A percentile compares a stretch with the other conserved stretches of the same genome.
Evolutionary conservation across 2,797 vertebrate genomes (phyloP).

Genomic region (Neostethus bicornis): DNA sequence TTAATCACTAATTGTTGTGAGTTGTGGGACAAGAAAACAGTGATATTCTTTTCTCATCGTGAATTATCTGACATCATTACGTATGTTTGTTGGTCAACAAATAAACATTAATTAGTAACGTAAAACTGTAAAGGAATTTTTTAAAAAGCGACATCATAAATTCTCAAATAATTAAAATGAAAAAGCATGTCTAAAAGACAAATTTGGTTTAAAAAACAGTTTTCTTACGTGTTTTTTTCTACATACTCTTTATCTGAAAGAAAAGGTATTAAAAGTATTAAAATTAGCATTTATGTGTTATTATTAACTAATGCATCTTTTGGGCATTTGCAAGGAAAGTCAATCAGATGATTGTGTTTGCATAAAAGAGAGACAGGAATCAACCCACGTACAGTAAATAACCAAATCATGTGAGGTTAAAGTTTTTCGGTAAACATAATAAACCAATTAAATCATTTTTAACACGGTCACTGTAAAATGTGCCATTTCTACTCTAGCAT

Average conservation of each 20-base stretch:
- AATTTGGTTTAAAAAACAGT: no score
- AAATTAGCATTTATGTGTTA: background rate
- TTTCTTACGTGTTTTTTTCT: no score
- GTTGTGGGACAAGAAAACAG: constrained; percentile 42
- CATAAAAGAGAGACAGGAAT: background rate
- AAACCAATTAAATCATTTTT: background rate
- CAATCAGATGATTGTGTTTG: background rate
- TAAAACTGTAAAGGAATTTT: constrained; percentile 16
- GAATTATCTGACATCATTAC: constrained; percentile 43
- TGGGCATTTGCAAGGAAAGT: background rate
- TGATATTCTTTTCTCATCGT: constrained; percentile 46
- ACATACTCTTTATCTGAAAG: no score
- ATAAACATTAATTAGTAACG: constrained; percentile 46
- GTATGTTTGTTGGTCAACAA: constrained; percentile 36
- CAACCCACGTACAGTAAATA: background rate
- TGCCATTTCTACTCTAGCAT: no score
- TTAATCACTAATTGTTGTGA: constrained; percentile 51
- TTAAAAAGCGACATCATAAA: no score
- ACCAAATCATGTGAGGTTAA: background rate
- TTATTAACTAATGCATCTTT: background rate
- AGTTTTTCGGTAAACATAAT: background rate
- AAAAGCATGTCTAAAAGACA: no score
- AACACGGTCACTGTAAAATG: background rate
- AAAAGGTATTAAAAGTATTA: no score
- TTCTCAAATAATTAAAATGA: no score